phyloP scores from a whole-genome alignment of 2,113 vertebrate genomes.

The Cygnus atratus region DNA sequence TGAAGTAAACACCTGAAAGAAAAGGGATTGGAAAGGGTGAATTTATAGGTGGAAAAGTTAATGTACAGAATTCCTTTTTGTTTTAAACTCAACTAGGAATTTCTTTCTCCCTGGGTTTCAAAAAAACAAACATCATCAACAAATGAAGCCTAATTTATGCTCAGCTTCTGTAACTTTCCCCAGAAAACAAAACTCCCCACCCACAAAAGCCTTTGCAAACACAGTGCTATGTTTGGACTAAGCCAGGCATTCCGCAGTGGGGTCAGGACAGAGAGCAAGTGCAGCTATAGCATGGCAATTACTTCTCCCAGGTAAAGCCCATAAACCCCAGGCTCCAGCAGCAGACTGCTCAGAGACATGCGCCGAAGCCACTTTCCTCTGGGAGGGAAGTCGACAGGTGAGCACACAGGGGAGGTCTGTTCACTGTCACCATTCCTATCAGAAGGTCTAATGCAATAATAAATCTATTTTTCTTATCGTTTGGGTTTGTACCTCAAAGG shows the following conservation, averaged over 20 bases:
- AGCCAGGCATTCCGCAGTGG: not conserved
- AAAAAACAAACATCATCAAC: not conserved
- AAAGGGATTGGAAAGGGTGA: not conserved
- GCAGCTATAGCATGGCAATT: not conserved
- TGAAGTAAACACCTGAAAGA: not conserved
- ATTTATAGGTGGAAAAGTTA: not conserved
- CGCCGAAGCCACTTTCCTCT: not conserved
- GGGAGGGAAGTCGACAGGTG: not conserved
- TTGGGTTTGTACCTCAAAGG: not conserved
- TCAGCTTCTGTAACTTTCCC: not conserved
- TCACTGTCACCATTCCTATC: not conserved
- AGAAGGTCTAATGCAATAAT: not conserved
- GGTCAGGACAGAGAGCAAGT: not conserved
- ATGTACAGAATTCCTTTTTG: not conserved
- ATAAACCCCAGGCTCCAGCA: not conserved
- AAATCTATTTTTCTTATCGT: not conserved
- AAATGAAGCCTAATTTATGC: not conserved
- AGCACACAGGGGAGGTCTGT: not conserved
- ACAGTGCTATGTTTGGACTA: not conserved
- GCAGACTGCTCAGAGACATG: not conserved
- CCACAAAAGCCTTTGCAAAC: not conserved
- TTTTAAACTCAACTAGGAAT: not conserved
- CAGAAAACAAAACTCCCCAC: not conserved
- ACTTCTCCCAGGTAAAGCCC: not conserved
- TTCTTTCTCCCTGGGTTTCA: not conserved